phyloP scores from a whole-genome alignment of 2,113 vertebrate species.

The Lipotes vexillifer region DNA sequence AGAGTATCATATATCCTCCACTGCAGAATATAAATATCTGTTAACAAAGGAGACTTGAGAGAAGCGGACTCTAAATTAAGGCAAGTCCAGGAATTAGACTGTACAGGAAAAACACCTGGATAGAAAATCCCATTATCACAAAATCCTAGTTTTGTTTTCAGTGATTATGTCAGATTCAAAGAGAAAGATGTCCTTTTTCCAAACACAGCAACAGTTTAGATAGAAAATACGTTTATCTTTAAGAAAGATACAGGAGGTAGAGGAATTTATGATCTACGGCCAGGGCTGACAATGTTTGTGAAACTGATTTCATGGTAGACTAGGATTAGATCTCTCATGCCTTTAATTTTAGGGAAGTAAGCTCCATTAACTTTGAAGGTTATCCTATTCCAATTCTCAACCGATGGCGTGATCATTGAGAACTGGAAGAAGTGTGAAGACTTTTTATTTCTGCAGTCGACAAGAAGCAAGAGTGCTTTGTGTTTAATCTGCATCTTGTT shows the following conservation, averaged over 20 bases:
- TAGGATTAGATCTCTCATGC: neutral
- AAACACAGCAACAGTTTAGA: neutral
- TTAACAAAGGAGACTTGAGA: neutral
- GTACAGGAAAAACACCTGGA: neutral
- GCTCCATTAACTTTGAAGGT: neutral
- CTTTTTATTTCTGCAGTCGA: neutral
- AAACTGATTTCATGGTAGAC: neutral
- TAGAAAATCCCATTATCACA: neutral
- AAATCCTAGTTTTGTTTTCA: neutral
- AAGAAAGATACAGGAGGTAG: neutral
- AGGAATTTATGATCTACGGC: neutral
- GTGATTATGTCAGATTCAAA: neutral
- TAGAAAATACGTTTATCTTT: neutral
- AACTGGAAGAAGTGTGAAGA: neutral
- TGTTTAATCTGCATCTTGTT: neutral
- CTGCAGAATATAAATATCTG: neutral
- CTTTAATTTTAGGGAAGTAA: neutral
- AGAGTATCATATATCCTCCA: accelerated
- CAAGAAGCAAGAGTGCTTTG: too few species aligned
- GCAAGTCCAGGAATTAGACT: neutral
- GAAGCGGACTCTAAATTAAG: neutral
- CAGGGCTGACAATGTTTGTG: neutral
- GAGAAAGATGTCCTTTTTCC: neutral
- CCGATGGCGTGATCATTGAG: neutral
- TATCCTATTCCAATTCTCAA: neutral